Evolutionary conservation across 2,113 vertebrate species (phyloP).

Genomic region (Engystomops pustulosus): DNA sequence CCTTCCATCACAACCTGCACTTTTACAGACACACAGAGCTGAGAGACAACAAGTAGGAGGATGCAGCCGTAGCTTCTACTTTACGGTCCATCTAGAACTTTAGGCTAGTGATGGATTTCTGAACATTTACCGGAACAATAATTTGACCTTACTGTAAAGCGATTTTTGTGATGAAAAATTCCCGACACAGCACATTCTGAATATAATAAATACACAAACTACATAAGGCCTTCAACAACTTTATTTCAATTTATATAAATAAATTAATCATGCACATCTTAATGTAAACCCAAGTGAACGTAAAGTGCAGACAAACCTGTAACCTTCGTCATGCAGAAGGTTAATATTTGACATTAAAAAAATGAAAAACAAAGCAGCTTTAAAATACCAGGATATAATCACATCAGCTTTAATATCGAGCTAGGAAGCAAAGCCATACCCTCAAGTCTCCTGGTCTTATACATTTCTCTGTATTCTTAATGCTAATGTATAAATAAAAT

Average conservation of each 20-base stretch:
- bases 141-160: too few species aligned
- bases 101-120: too few species aligned
- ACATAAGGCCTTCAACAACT: conserved; percentile 92
- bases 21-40: too few species aligned
- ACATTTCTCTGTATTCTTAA: conserved; percentile 85
- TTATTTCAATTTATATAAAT: conserved; percentile 99
- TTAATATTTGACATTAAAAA: conserved; percentile 82
- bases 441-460: conserved; percentile 89
- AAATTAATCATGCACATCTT: conserved; percentile 99
- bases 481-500: conserved; percentile 99
- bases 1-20: too few species aligned
- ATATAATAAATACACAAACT: too few species aligned
- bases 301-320: conserved; percentile 96
- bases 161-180: too few species aligned
- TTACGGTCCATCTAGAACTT: too few species aligned
- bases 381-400: conserved; percentile 83
- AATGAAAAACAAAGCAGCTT: conserved; percentile 77
- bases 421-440: conserved; percentile 81
- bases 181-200: too few species aligned
- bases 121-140: too few species aligned
- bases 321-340: conserved; percentile 95
- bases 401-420: conserved; percentile 85
- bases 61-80: too few species aligned
- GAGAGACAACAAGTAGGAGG: too few species aligned
- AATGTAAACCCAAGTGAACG: conserved; percentile 99